A percentile compares a stretch with the other conserved stretches of the same genome.
phyloP scores from a whole-genome alignment of 1,140 invertebrate species.

The Heliothis subflexa region DNA sequence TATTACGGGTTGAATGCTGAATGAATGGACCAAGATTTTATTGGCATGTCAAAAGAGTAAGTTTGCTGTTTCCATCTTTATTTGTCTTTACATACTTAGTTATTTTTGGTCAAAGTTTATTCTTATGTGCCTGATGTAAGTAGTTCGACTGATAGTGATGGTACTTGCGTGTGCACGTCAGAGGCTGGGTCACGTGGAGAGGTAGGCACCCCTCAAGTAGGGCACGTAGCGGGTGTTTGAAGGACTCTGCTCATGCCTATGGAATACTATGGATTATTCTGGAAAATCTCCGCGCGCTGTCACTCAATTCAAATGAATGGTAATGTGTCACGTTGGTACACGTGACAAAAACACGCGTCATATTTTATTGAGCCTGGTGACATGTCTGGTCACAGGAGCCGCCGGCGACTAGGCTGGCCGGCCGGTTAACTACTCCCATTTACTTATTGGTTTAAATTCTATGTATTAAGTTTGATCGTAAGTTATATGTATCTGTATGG shows the following conservation, averaged over 20 bases:
- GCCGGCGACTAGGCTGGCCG: background rate
- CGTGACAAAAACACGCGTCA: constrained; percentile 56
- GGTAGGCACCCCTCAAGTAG: constrained; percentile 32
- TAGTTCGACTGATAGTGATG: background rate
- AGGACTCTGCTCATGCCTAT: constrained; percentile 37
- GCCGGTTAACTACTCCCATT: too few species aligned
- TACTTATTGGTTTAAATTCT: too few species aligned
- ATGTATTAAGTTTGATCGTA: too few species aligned
- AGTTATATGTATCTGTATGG: too few species aligned
- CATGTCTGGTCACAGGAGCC: background rate
- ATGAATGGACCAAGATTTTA: too few species aligned
- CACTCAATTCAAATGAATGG: constrained; percentile 76
- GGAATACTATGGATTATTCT: constrained; percentile 55
- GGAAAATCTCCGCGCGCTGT: constrained; percentile 65
- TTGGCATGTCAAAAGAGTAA: too few species aligned
- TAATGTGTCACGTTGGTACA: constrained; percentile 69
- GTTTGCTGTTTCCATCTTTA: too few species aligned
- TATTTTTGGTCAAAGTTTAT: too few species aligned
- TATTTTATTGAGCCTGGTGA: constrained; percentile 45
- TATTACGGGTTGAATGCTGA: too few species aligned
- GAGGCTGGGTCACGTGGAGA: constrained; percentile 2
- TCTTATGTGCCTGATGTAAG: too few species aligned
- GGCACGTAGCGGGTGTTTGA: constrained; percentile 39
- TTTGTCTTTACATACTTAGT: too few species aligned
- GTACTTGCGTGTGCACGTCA: background rate